Percentiles rank a stretch among this genome's conserved stretches.
phyloP scores from a whole-genome alignment of 2,113 vertebrate genomes.

The Procavia capensis region DNA sequence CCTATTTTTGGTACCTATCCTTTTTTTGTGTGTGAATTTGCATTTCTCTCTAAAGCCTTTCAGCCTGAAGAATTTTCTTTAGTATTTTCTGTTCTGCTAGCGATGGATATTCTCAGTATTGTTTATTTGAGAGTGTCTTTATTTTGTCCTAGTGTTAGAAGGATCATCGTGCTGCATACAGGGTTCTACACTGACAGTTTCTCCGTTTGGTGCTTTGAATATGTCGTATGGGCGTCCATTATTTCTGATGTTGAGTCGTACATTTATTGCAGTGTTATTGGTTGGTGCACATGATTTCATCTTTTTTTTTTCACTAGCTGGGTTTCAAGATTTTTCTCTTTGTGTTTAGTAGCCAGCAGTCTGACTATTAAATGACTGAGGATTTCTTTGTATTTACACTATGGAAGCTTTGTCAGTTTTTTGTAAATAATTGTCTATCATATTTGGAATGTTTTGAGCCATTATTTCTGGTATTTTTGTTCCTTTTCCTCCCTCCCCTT shows the following conservation, averaged over 20 bases:
- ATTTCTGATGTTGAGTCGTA: not conserved
- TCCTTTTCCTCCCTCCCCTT: not conserved
- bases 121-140: not conserved
- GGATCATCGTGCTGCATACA: not conserved
- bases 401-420: not conserved
- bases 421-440: not conserved
- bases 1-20: rapidly evolving
- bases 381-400: not conserved
- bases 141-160: slow-evolving; percentile 3
- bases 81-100: not conserved
- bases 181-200: not conserved
- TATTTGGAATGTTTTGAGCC: not conserved
- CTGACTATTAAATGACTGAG: not conserved
- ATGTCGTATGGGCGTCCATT: not conserved
- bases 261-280: not conserved
- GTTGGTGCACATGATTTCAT: not conserved
- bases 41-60: not conserved
- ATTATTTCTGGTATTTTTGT: not conserved
- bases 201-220: not conserved
- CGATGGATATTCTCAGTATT: not conserved
- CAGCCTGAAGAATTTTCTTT: not conserved
- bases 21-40: not conserved
- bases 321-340: slow-evolving; percentile 7
- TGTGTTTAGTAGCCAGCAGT: not conserved
- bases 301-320: not conserved